Conservation (phyloP, 2,797 vertebrate species). For the Sylvilagus floridanus region DNA sequence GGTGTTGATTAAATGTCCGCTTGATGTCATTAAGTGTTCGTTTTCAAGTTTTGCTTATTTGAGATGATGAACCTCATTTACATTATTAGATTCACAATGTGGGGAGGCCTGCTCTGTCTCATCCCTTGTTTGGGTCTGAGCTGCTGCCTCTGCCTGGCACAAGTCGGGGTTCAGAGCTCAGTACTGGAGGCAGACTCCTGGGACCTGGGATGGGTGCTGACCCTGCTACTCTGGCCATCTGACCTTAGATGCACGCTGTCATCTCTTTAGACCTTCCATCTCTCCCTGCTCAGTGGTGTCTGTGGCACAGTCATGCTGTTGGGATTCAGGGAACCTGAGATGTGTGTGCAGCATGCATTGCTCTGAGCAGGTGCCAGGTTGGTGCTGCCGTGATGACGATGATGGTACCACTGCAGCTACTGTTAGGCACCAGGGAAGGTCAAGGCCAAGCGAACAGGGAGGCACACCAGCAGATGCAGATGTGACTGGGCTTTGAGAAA, state of each 20-base stretch:
- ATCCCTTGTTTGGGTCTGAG: background rate
- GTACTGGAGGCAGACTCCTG: background rate
- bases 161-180: background rate
- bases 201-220: background rate
- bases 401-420: background rate
- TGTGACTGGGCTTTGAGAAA: background rate
- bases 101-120: background rate
- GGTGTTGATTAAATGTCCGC: background rate
- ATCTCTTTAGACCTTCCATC: background rate
- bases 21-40: background rate
- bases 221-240: background rate
- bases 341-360: rapidly evolving
- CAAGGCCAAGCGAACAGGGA: background rate
- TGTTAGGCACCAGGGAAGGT: background rate
- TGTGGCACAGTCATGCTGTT: background rate
- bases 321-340: background rate
- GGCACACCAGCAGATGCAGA: background rate
- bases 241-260: background rate
- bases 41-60: background rate
- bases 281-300: background rate
- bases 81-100: background rate
- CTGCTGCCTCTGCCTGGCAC: background rate
- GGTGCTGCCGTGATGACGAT: rapidly evolving
- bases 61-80: background rate
- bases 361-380: no score